Evolutionary conservation across 2,888 invertebrate genomes (phyloP), one percentile per base, ranked within the genome.

Genomic region (Xanthia icteritia): DNA sequence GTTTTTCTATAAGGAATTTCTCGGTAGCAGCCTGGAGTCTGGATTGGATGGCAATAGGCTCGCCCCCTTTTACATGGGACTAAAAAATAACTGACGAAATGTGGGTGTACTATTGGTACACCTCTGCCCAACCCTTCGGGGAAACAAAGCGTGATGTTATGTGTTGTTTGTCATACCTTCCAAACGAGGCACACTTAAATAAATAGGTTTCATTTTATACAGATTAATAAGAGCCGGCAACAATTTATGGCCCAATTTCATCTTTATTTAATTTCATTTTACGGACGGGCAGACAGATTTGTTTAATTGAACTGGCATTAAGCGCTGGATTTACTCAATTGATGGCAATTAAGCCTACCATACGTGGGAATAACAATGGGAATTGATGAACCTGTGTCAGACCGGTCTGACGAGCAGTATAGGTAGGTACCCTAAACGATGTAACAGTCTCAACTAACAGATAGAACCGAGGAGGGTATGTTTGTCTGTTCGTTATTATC

Each of bases 191-290:
- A 39, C 72, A 36, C n/a, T 65, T 23, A 58, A 68, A 45, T 42
- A 45, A 69, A 54, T 51, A 70, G 70, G 48, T 61, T 45, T 42
- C 0, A 56, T 61, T 70, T 48, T 39, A 54, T 5, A 23, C 48
- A 79, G 20, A 64, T 64, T 56, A 64, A 51, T 58, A 51, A 51
- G 20, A 56, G 42, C 9, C 48, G 4, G 20, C 51, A 45, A 56
- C 67, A 81, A 63, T 71, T 54, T 67, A 45, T 31, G 6, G 42
- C 23, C 20, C 42, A 31, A 48, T 72, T 60, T n/a, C 17, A 58
- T 65, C 4, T 51, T 42, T 58, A 56, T 80, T 71, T 56, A 9
- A 48, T 36, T 79, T 36, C 31, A 66, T 66, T 76, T 82, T 63
- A 64, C 36, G 27, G 39, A 58, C 20, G 23, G 31, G 23, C 61